These are phyloP conservation scores for Camponotus vicinus DNA, from an alignment of 1,140 invertebrate species.

Conservation along the genomic window DNA sequence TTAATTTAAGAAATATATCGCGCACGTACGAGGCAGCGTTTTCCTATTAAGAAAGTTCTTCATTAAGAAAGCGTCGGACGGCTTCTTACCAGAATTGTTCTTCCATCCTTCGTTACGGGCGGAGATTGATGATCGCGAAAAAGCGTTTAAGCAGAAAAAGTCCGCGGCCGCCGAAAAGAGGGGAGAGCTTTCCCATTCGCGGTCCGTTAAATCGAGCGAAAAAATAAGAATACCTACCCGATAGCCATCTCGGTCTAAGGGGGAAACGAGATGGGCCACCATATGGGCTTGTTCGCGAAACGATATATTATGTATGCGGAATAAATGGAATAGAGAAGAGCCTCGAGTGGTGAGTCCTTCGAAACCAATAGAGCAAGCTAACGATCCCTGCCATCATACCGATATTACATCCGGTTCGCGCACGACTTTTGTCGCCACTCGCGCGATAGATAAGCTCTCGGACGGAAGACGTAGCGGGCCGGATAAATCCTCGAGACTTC, in stretches of 20 bases:
- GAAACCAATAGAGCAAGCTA: constrained; percentile 80
- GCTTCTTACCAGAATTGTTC: constrained; percentile 39
- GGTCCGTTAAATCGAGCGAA: constrained; percentile 79
- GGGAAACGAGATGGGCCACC: constrained; percentile 35
- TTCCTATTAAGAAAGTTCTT: constrained; percentile 33
- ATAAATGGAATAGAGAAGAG: constrained; percentile 79
- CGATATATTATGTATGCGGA: constrained; percentile 82
- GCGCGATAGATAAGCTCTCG: constrained; percentile 68
- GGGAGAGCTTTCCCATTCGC: constrained; percentile 65
- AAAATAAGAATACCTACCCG: constrained; percentile 78
- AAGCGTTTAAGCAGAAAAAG: constrained; percentile 55
- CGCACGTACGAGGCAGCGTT: not conserved
- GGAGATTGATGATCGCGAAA: constrained; percentile 71
- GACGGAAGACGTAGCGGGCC: constrained; percentile 65
- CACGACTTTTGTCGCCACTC: constrained; percentile 49
- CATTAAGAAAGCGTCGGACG: constrained; percentile 35
- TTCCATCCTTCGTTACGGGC: constrained; percentile 42
- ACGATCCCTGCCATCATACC: constrained; percentile 71
- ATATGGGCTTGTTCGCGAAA: constrained; percentile 65
- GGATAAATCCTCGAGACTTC: constrained; percentile 71
- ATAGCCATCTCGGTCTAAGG: constrained; percentile 39
- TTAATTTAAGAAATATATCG: constrained; percentile 17
- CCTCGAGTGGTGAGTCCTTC: constrained; percentile 75
- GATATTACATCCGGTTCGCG: constrained; percentile 66
- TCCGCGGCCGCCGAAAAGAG: constrained; percentile 45